Percentiles rank a stretch among this genome's conserved stretches.
Evolutionary conservation across 1,140 invertebrate genomes (phyloP).

Genomic region (Sarcophaga bullata): DNA sequence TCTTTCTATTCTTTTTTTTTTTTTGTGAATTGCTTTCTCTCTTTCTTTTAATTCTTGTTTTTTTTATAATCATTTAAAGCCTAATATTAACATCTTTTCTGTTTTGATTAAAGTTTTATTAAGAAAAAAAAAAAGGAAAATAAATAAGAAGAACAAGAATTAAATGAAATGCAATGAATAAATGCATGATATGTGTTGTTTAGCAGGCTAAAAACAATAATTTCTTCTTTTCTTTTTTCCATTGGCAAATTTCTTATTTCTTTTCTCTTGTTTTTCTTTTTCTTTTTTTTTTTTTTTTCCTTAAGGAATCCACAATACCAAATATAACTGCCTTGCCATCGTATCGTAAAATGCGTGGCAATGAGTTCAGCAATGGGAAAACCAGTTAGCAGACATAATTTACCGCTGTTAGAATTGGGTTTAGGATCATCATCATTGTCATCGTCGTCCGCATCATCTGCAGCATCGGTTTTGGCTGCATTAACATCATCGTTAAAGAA

Average conservation of each 20-base stretch:
- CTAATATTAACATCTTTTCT: conserved; percentile 35
- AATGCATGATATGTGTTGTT: conserved; percentile 28
- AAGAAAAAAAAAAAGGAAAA: neutral
- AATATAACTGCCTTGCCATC: conserved; percentile 52
- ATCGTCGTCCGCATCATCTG: conserved; percentile 39
- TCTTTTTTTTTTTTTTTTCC: neutral
- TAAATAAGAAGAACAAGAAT: neutral
- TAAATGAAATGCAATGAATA: conserved; percentile 12
- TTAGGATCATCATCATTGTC: conserved; percentile 43
- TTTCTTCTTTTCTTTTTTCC: conserved; percentile 2
- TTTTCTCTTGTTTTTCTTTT: neutral
- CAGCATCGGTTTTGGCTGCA: conserved; percentile 47
- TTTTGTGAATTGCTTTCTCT: too few relatives aligned
- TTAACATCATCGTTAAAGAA: conserved; percentile 33
- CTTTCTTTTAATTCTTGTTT: neutral
- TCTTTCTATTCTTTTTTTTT: too few relatives aligned
- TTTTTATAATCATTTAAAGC: neutral
- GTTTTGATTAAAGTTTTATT: neutral
- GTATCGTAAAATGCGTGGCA: conserved; percentile 63
- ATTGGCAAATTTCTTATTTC: conserved; percentile 36
- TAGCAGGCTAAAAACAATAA: too few relatives aligned
- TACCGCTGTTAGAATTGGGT: conserved; percentile 50
- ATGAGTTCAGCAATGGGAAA: conserved; percentile 66
- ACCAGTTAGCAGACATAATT: conserved; percentile 64
- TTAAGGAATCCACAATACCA: conserved; percentile 51